phyloP scores from a whole-genome alignment of 2,888 invertebrate genomes.

The Zaprionus bogoriensis region DNA sequence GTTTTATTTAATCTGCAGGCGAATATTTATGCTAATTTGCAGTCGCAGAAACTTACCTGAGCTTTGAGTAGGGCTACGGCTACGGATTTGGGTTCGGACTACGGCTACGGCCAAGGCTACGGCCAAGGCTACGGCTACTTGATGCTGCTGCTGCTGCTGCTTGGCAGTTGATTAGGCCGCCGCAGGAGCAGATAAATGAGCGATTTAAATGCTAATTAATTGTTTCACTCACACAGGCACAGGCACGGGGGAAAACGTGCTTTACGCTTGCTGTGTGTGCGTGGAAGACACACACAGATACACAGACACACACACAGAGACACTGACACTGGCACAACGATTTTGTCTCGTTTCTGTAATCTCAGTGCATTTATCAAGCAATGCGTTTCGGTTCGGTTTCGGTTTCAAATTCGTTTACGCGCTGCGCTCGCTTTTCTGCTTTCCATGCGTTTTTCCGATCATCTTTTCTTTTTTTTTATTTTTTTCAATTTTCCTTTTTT shows the following conservation, averaged over 20 bases:
- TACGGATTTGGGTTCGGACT: too few relatives aligned
- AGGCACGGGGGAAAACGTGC: neutral
- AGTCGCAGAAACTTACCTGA: conserved; percentile 36
- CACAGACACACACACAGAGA: neutral
- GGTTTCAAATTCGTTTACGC: too few relatives aligned
- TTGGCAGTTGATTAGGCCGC: conserved; percentile 47
- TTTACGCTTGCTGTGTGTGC: neutral
- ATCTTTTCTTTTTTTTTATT: conserved; percentile 28
- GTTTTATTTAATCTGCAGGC: conserved; percentile 33
- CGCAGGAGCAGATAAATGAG: conserved; percentile 52
- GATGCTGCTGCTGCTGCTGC: conserved; percentile 13
- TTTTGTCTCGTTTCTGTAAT: conserved; percentile 38
- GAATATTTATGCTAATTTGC: conserved; percentile 41
- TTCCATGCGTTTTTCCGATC: conserved; percentile 42
- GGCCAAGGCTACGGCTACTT: conserved; percentile 4
- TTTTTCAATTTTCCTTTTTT: conserved; percentile 47
- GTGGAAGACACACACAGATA: neutral
- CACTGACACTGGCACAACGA: conserved; percentile 3
- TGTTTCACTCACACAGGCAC: conserved; percentile 28
- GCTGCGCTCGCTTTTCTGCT: neutral
- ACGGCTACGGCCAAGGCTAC: too few relatives aligned
- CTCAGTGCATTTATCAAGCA: conserved; percentile 46
- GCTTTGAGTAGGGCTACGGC: too few relatives aligned
- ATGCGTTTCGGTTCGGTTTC: conserved; percentile 10
- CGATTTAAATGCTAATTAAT: conserved; percentile 71